Base-by-base conservation (phyloP, 2,113 vertebrate genomes). In the Corythornis cristatus region DNA sequence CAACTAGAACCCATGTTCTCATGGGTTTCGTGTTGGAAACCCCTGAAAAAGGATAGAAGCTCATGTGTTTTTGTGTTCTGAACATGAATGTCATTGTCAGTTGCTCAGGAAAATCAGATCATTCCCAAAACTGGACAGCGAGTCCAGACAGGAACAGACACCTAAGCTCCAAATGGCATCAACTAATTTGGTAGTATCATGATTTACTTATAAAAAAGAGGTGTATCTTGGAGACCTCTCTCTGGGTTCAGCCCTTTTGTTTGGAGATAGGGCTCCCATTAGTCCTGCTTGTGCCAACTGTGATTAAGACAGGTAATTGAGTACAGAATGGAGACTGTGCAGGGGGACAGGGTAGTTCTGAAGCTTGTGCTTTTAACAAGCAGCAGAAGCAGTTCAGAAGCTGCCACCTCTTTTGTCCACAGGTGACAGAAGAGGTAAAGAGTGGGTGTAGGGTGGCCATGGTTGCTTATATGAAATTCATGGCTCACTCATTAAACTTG, bases 71-170 rank as follows among this genome's bases (percentile, higher is more conserved):
- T 58, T 18, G 23, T 50, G 46, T 48, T 7, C 53, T 6, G 12
- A 43, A 40, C 18, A 23, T 2, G 7, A 40, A 61, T 4, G 0
- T 19, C 12, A 12, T 3, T 54, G 31, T 10, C 79, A 89, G 89
- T 37, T 64, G 86, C 92, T 89, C 74, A 77, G 64, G 60, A 19
- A 92, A 92, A 83, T 37, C 54, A 40, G 37, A 66, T 64, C 3
- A 9, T 14, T 18, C 43, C 33, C 42, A 23, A 31, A 72, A 17
- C 8, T 26, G 37, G 37, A 37, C 37, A 37, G 37, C 10, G 37
- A 37, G 37, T 37, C 37, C 37, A 37, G 37, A 37, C 37, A 37
- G 37, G 37, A n/a, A n/a, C n/a, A n/a, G n/a, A n/a, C n/a, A n/a
- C 37, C 37, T 11, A 37, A 37, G 37, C 37, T 37, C 37, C 37